Evolutionary conservation across 2,113 vertebrate genomes (phyloP).

Genomic region (Peromyscus maniculatus): DNA sequence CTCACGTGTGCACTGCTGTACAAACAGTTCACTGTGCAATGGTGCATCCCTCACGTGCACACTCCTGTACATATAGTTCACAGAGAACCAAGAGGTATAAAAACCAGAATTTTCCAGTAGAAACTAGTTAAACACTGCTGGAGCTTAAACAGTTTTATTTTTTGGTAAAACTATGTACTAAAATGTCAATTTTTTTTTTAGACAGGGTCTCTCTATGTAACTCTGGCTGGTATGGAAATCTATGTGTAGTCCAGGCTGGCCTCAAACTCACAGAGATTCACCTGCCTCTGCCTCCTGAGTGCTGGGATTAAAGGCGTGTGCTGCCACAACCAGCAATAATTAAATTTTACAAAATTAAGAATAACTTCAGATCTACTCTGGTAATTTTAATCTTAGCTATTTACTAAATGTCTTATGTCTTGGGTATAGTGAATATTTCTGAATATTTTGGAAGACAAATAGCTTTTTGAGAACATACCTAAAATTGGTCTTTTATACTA

Average conservation of each 20-base stretch:
- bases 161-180: constrained; percentile 14
- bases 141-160: constrained; percentile 32
- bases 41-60: neutral
- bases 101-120: neutral
- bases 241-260: neutral
- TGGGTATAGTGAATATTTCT: constrained; percentile 4
- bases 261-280: neutral
- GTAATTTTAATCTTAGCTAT: constrained; percentile 39
- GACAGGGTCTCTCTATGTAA: neutral
- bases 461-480: constrained; percentile 6
- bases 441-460: constrained; percentile 43
- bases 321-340: neutral
- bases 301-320: neutral
- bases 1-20: neutral
- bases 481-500: constrained; percentile 31
- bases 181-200: neutral
- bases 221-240: neutral
- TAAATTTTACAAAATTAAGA: neutral
- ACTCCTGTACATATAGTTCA: neutral
- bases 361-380: neutral
- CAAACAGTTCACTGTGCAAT: neutral
- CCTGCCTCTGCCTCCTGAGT: neutral
- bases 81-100: neutral
- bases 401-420: constrained; percentile 37
- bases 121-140: neutral